Conservation (phyloP, 2,113 vertebrate species). For the Nibea coibor region DNA sequence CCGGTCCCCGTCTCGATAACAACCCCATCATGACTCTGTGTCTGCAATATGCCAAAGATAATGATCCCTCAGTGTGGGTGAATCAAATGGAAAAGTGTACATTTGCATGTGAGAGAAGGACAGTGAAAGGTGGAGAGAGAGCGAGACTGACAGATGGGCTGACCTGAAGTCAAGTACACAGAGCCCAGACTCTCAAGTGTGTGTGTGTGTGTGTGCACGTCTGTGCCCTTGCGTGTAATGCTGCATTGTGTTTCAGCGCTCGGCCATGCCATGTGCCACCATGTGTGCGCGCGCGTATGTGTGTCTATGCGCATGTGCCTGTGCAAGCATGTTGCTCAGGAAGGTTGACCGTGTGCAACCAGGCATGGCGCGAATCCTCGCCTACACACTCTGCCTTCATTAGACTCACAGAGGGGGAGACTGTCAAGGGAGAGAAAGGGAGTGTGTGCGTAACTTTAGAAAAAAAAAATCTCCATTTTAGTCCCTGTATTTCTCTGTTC, state of each 20-base stretch:
- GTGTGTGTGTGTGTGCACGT: slow-evolving; percentile 4
- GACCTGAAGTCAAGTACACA: slow-evolving; percentile 44
- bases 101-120: slow-evolving; percentile 51
- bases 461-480: neutral
- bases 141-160: slow-evolving; percentile 50
- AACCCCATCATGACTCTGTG: slow-evolving; percentile 33
- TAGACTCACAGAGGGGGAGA: slow-evolving; percentile 62
- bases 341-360: slow-evolving; percentile 54
- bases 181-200: slow-evolving; percentile 10
- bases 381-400: slow-evolving; percentile 74
- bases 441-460: neutral
- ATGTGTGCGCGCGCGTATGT: neutral
- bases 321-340: slow-evolving; percentile 42
- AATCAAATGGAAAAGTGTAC: slow-evolving; percentile 30
- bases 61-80: slow-evolving; percentile 50
- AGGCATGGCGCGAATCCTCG: slow-evolving; percentile 51
- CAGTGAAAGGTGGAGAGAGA: slow-evolving; percentile 22
- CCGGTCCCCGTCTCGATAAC: slow-evolving; percentile 25
- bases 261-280: neutral
- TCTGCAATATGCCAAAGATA: slow-evolving; percentile 60
- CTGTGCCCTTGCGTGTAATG: slow-evolving; percentile 23
- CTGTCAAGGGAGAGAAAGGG: slow-evolving; percentile 44
- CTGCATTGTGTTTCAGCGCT: slow-evolving; percentile 19
- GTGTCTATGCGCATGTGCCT: slow-evolving; percentile 20
- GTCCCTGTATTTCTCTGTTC: slow-evolving; percentile 7